Evolutionary conservation across 2,797 vertebrate genomes (phyloP).

Genomic region (Atherinosoma microstoma): DNA sequence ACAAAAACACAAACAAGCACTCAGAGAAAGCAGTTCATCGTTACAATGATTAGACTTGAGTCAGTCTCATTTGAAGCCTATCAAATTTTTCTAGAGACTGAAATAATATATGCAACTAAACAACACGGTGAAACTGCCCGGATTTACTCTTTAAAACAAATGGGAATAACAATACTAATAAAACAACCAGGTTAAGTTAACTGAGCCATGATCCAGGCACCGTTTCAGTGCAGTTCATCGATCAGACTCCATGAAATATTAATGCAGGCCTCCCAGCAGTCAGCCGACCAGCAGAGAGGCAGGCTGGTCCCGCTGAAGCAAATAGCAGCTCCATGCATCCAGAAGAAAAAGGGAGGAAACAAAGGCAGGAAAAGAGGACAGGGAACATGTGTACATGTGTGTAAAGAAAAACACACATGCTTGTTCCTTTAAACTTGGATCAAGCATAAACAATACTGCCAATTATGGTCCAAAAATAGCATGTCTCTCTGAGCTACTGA

Average conservation of each 20-base stretch:
- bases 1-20: neutral
- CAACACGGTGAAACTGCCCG: neutral
- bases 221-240: conserved; percentile 75
- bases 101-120: conserved; percentile 3
- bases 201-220: conserved; percentile 58
- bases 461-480: conserved; percentile 67
- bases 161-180: neutral
- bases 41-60: neutral
- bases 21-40: neutral
- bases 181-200: conserved; percentile 54
- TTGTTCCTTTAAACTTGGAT: conserved; percentile 47
- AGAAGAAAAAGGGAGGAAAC: conserved; percentile 17
- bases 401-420: conserved; percentile 33
- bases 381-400: conserved; percentile 11
- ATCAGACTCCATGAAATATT: conserved; percentile 79
- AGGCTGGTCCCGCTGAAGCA: conserved; percentile 56
- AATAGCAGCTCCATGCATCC: conserved; percentile 46
- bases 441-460: conserved; percentile 42
- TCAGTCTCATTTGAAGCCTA: neutral
- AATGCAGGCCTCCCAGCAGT: conserved; percentile 70
- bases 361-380: conserved; percentile 27
- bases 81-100: neutral
- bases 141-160: conserved; percentile 34
- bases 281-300: conserved; percentile 58
- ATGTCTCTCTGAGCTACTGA: conserved; percentile 37